These are phyloP conservation scores for Sphaerophoria taeniata DNA, from an alignment of 2,888 invertebrate genomes.

Conservation along the genomic window DNA sequence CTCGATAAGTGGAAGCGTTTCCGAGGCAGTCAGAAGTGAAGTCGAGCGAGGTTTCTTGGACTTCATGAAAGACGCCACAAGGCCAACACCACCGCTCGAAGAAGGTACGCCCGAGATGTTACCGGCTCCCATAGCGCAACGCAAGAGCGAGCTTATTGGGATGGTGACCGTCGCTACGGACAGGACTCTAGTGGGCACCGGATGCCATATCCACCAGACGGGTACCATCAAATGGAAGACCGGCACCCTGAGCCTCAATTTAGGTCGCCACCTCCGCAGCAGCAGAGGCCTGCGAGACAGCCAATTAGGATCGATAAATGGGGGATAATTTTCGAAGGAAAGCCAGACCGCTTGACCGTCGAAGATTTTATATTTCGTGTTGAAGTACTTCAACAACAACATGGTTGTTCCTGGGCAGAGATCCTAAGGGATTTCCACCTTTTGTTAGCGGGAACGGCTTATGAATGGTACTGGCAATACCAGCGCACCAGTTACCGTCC, in stretches of 20 bases:
- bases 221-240: too few species aligned
- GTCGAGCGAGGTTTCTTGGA: too few species aligned
- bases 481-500: not conserved
- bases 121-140: too few species aligned
- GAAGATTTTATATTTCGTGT: not conserved
- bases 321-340: not conserved
- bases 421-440: conserved; percentile 23
- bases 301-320: conserved; percentile 6
- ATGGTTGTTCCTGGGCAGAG: not conserved
- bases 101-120: too few species aligned
- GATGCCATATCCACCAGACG: too few species aligned
- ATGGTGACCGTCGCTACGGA: too few species aligned
- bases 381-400: not conserved
- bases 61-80: too few species aligned
- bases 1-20: too few species aligned
- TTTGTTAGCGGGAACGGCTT: not conserved
- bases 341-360: not conserved
- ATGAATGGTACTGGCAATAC: conserved; percentile 26
- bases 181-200: too few species aligned
- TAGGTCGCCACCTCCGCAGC: not conserved
- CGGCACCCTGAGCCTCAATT: not conserved
- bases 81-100: too few species aligned
- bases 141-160: too few species aligned
- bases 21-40: too few species aligned
- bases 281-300: not conserved